A percentile compares a stretch with the other conserved stretches of the same genome.
These are phyloP conservation scores for Phacellophora camtschatica DNA, from an alignment of 30 jellyfish, hydroid and myxozoan species.

Conservation along the genomic window DNA sequence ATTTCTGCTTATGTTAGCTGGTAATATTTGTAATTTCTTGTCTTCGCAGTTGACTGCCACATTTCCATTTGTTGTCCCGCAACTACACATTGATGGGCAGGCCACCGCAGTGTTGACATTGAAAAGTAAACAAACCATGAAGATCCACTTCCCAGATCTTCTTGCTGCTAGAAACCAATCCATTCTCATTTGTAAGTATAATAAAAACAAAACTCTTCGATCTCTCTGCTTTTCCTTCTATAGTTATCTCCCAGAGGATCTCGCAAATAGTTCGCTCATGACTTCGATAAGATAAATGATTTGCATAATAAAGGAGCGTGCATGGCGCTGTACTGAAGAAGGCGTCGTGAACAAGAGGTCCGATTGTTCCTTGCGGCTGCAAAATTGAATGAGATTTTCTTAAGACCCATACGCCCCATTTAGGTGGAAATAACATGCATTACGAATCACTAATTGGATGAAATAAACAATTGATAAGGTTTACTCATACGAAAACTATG, in stretches of 20 bases:
- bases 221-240: neutral
- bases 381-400: slow-evolving; percentile 11
- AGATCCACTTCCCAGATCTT: too few species aligned
- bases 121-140: slow-evolving; percentile 15
- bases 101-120: slow-evolving; percentile 8
- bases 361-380: slow-evolving; percentile 9
- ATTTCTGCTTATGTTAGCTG: slow-evolving; percentile 16
- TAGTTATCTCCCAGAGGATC: neutral
- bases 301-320: slow-evolving; percentile 35
- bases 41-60: slow-evolving; percentile 35
- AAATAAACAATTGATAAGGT: slow-evolving; percentile 13
- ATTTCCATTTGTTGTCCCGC: neutral
- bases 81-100: slow-evolving; percentile 36
- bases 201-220: neutral
- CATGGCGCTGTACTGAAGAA: slow-evolving; percentile 37
- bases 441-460: slow-evolving; percentile 33
- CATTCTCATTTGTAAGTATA: too few species aligned
- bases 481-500: slow-evolving; percentile 28
- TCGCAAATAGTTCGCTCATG: neutral
- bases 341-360: neutral
- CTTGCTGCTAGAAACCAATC: too few species aligned
- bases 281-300: slow-evolving; percentile 5
- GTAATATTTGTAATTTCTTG: slow-evolving; percentile 26
- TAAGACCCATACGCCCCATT: slow-evolving; percentile 35
- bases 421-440: slow-evolving; percentile 30